Percentiles rank a stretch among this genome's conserved stretches.
Evolutionary conservation across 1,140 invertebrate species (phyloP).

Genomic region (Caerostris extrusa): DNA sequence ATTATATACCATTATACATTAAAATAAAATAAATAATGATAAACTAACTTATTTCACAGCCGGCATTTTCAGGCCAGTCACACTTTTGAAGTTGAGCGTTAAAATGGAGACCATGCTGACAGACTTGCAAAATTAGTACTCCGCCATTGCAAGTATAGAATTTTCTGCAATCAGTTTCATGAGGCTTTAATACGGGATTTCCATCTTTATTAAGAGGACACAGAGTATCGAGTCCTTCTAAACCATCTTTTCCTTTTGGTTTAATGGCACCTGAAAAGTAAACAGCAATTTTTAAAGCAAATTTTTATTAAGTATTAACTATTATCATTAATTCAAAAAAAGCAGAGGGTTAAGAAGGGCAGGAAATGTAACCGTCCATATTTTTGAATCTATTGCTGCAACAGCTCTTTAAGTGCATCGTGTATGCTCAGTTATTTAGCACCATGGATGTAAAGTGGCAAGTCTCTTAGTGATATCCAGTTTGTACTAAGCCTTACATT

Average conservation of each 20-base stretch:
- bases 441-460: no score
- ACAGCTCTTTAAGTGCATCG: no score
- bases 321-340: no score
- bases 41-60: slow-evolving; percentile 62
- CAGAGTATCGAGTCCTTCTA: background rate
- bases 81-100: slow-evolving; percentile 76
- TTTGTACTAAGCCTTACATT: no score
- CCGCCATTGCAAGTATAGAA: slow-evolving; percentile 79
- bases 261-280: background rate
- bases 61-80: slow-evolving; percentile 78
- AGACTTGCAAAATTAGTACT: slow-evolving; percentile 67
- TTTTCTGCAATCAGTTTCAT: slow-evolving; percentile 71
- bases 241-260: background rate
- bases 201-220: background rate
- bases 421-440: no score
- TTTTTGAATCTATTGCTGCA: no score
- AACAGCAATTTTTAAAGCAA: background rate
- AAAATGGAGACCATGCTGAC: slow-evolving; percentile 79
- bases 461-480: no score
- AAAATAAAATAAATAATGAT: background rate
- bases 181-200: background rate
- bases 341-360: no score
- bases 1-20: background rate
- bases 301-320: no score
- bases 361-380: no score